These are phyloP conservation scores for Sialis lutaria DNA, from an alignment of 2,888 invertebrate genomes.

Conservation along the genomic window DNA sequence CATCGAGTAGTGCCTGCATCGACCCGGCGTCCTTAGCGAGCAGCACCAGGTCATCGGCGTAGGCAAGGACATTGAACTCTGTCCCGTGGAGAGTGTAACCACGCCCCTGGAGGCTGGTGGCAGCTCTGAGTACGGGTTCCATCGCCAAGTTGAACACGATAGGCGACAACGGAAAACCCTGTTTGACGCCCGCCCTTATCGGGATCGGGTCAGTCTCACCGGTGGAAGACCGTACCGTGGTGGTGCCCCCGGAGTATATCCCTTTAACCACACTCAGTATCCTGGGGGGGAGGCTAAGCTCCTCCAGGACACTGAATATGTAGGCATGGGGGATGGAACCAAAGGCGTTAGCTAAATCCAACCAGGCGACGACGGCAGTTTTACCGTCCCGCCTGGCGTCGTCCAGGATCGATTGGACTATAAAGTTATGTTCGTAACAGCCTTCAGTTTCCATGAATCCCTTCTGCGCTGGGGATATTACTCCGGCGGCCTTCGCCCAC, in stretches of 20 bases:
- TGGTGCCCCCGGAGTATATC: slow-evolving; percentile 10
- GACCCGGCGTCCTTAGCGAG: no score
- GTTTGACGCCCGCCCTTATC: slow-evolving; percentile 15
- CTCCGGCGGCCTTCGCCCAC: slow-evolving; percentile 8
- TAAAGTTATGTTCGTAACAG: slow-evolving; percentile 19
- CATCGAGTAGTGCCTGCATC: no score
- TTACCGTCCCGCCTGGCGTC: slow-evolving; percentile 10
- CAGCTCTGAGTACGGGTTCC: neutral
- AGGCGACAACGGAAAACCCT: slow-evolving; percentile 19
- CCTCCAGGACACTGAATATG: slow-evolving; percentile 15
- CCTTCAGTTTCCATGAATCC: slow-evolving; percentile 20
- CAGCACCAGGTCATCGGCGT: slow-evolving; percentile 15
- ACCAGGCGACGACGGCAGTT: slow-evolving; percentile 16
- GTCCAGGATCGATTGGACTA: slow-evolving; percentile 15
- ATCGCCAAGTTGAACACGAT: slow-evolving; percentile 17
- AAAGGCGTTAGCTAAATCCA: slow-evolving; percentile 22
- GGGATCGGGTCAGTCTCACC: slow-evolving; percentile 12
- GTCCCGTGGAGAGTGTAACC: neutral
- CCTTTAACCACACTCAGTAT: slow-evolving; percentile 8
- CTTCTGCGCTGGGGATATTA: slow-evolving; percentile 16
- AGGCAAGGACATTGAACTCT: neutral
- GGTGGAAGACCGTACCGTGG: slow-evolving; percentile 8
- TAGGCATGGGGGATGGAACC: slow-evolving; percentile 18
- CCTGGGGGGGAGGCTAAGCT: slow-evolving; percentile 8
- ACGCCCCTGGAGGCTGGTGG: neutral